Conservation (phyloP, 2,797 vertebrate genomes). For the Champsocephalus esox region DNA sequence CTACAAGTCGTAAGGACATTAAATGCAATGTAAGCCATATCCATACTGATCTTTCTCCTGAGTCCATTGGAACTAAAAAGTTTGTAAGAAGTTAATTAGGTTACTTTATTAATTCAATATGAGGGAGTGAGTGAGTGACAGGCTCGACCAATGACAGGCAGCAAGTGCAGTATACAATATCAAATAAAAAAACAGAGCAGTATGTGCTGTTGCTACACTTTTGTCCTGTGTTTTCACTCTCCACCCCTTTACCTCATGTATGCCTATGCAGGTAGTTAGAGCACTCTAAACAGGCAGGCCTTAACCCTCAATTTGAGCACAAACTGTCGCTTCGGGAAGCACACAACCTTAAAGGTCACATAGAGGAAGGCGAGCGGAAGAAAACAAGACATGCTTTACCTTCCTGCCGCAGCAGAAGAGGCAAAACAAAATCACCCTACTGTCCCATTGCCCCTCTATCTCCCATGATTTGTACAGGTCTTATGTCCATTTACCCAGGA, state of each 20-base stretch:
- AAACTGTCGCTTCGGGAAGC: constrained; percentile 68
- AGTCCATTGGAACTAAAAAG: not conserved
- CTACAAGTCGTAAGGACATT: not conserved
- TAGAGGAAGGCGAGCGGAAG: constrained; percentile 51
- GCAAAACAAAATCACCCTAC: constrained; percentile 48
- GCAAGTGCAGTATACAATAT: not conserved
- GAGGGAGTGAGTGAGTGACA: not conserved
- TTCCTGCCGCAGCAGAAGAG: constrained; percentile 43
- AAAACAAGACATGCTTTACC: constrained; percentile 66
- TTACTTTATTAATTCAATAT: not conserved
- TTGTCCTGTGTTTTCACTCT: not conserved
- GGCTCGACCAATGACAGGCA: not conserved
- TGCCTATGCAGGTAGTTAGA: constrained; percentile 56
- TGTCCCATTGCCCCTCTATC: constrained; percentile 51
- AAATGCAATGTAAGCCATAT: not conserved
- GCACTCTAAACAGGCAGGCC: constrained; percentile 56
- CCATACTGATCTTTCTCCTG: not conserved
- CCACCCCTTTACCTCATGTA: not conserved
- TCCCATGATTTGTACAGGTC: constrained; percentile 61
- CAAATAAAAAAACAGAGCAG: not conserved
- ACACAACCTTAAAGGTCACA: constrained; percentile 73
- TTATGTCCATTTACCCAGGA: constrained; percentile 68
- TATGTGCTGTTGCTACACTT: not conserved
- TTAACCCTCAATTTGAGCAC: constrained; percentile 68
- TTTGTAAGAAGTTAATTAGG: not conserved